A percentile compares a stretch with the other conserved stretches of the same genome.
These are phyloP conservation scores for Ophion obscuratus DNA, from an alignment of 2,888 invertebrate genomes.

Conservation along the genomic window DNA sequence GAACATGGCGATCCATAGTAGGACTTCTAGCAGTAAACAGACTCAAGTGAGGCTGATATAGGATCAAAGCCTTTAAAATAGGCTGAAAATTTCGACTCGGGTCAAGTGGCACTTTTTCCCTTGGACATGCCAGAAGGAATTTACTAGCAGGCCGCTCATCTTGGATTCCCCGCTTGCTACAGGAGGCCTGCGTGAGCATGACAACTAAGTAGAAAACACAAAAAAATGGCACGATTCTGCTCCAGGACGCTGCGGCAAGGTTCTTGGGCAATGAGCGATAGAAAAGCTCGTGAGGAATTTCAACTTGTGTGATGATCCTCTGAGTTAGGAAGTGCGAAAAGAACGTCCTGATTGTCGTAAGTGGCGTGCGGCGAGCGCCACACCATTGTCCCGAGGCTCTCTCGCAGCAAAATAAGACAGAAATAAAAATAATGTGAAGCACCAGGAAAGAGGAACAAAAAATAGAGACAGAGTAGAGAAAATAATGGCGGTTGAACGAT, in stretches of 20 bases:
- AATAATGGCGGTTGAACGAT: slow-evolving; percentile 69
- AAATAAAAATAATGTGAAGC: slow-evolving; percentile 19
- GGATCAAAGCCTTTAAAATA: no score
- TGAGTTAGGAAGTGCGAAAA: slow-evolving; percentile 69
- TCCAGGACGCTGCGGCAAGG: not conserved
- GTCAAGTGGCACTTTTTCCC: slow-evolving; percentile 58
- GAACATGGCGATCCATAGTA: no score
- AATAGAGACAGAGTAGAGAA: slow-evolving; percentile 29
- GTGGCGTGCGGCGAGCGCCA: slow-evolving; percentile 47
- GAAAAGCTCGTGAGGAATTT: slow-evolving; percentile 61
- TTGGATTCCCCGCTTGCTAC: not conserved
- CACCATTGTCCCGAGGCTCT: slow-evolving; percentile 16
- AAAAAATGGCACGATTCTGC: not conserved
- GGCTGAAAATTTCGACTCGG: no score
- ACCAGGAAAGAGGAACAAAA: not conserved
- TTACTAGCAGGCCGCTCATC: slow-evolving; percentile 47
- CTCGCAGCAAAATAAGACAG: slow-evolving; percentile 16
- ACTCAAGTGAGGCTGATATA: no score
- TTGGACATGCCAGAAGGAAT: slow-evolving; percentile 41
- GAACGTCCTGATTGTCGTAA: slow-evolving; percentile 60
- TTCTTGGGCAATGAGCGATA: slow-evolving; percentile 1
- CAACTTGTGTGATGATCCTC: slow-evolving; percentile 33
- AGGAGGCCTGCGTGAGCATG: not conserved
- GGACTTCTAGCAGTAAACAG: no score
- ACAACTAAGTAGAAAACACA: slow-evolving; percentile 10